Percentiles rank a stretch among this genome's conserved stretches.
Evolutionary conservation across 2,797 vertebrate genomes (phyloP).

Genomic region (Poeciliopsis turneri): DNA sequence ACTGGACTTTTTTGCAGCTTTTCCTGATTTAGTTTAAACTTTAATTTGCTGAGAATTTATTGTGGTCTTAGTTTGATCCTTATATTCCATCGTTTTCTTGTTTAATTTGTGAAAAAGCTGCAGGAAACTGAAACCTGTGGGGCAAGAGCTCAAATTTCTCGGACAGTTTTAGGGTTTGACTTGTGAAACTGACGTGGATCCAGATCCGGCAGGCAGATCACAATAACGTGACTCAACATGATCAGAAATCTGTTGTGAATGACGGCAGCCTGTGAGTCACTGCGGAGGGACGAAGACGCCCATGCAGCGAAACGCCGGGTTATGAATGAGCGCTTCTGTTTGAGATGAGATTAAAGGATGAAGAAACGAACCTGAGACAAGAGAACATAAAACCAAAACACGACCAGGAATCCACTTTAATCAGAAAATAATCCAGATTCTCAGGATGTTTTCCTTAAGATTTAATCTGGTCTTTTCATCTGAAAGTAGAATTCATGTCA

Average conservation of each 20-base stretch:
- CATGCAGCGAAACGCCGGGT: background rate
- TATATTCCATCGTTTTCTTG: background rate
- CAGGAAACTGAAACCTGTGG: background rate
- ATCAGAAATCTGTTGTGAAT: background rate
- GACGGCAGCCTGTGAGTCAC: conserved; percentile 26
- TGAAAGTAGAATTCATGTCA: background rate
- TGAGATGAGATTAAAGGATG: background rate
- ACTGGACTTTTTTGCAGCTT: background rate
- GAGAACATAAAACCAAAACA: background rate
- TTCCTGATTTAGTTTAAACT: background rate
- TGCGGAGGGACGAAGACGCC: background rate
- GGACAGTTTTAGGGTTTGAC: background rate
- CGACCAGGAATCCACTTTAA: too few relatives aligned
- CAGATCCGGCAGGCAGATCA: background rate
- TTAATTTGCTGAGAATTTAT: too few relatives aligned
- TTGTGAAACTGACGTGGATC: background rate
- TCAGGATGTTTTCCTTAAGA: background rate
- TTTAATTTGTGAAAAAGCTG: background rate
- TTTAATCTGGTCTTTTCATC: background rate
- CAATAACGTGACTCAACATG: background rate
- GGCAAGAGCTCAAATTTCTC: background rate
- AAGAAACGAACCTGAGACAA: background rate
- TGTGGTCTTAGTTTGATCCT: background rate
- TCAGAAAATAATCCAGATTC: background rate
- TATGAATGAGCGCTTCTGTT: background rate